Percentiles rank a stretch among this genome's conserved stretches.
Conservation (phyloP, 1,140 invertebrate species). For the Drosophila willistoni region DNA sequence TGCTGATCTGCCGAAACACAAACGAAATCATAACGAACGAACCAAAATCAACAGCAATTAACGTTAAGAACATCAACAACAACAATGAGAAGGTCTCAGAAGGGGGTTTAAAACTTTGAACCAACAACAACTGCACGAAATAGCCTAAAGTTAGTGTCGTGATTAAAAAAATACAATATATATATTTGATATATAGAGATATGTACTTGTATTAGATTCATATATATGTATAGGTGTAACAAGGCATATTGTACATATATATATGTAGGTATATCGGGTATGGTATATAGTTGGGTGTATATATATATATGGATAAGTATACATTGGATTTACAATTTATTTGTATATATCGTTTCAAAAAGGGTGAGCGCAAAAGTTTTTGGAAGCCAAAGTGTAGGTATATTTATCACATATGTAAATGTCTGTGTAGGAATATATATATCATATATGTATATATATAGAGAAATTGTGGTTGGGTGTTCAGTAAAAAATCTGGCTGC, state of each 20-base stretch:
- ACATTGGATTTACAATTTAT: constrained; percentile 38
- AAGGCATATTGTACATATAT: constrained; percentile 30
- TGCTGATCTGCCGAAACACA: constrained; percentile 54
- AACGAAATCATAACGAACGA: constrained; percentile 58
- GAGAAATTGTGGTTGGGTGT: constrained; percentile 39
- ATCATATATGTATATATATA: constrained; percentile 28
- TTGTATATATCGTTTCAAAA: constrained; percentile 32
- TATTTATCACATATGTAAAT: constrained; percentile 35
- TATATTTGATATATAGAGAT: constrained; percentile 4
- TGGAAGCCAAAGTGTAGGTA: constrained; percentile 63
- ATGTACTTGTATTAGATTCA: constrained; percentile 30
- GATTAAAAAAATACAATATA: constrained; percentile 7
- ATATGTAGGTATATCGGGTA: constrained; percentile 1
- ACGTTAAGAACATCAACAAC: constrained; percentile 65
- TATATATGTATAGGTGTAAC: constrained; percentile 44
- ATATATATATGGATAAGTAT: constrained; percentile 41
- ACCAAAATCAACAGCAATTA: constrained; percentile 62
- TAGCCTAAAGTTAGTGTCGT: constrained; percentile 46
- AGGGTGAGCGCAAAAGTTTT: constrained; percentile 62
- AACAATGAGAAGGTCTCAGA: constrained; percentile 45
- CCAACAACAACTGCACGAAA: constrained; percentile 60
- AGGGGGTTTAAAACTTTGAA: constrained; percentile 27
- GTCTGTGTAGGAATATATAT: constrained; percentile 23
- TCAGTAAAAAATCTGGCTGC: constrained; percentile 72
- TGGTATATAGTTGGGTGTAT: constrained; percentile 5